These are phyloP conservation scores for Apteryx mantelli DNA, from an alignment of 2,113 vertebrate species.

Conservation along the genomic window DNA sequence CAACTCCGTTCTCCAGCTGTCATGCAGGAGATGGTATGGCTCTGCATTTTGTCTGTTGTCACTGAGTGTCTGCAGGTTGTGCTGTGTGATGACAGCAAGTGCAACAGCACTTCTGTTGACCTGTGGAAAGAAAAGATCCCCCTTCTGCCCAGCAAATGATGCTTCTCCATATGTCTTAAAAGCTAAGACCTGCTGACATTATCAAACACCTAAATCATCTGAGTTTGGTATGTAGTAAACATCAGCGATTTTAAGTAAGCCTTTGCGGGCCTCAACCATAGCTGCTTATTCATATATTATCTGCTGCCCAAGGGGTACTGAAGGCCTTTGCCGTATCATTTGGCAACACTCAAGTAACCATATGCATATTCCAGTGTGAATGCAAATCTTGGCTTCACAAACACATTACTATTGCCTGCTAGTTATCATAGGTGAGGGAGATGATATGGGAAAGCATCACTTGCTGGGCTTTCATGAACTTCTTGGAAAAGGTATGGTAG, in stretches of 20 bases:
- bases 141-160: neutral
- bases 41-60: neutral
- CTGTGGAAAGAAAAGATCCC: neutral
- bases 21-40: neutral
- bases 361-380: neutral
- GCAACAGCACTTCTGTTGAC: neutral
- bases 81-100: neutral
- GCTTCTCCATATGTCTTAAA: neutral
- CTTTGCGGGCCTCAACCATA: neutral
- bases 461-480: neutral
- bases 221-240: neutral
- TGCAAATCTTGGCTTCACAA: neutral
- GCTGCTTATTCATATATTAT: neutral
- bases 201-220: rapidly evolving
- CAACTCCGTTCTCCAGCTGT: rapidly evolving
- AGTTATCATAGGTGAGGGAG: neutral
- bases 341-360: neutral
- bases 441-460: neutral
- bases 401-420: neutral
- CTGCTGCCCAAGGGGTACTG: neutral
- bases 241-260: neutral
- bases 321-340: neutral
- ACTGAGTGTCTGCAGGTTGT: neutral
- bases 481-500: neutral
- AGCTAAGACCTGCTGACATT: neutral